Evolutionary conservation across 2,888 invertebrate genomes (phyloP).

Genomic region (Mythimna loreyi): DNA sequence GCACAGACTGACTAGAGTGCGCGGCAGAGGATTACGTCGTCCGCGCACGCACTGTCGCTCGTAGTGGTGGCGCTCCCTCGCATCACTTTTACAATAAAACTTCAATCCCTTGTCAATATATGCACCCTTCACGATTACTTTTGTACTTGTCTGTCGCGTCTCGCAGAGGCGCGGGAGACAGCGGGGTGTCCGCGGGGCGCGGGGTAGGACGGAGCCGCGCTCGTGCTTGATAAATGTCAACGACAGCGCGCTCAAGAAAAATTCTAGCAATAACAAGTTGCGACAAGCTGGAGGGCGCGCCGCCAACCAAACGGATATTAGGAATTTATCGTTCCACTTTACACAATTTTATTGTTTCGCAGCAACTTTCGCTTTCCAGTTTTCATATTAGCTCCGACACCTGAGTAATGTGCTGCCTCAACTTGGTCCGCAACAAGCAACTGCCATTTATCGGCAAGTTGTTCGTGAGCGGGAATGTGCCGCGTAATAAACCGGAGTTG

Average conservation of each 20-base stretch:
- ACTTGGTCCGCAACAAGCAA: constrained; percentile 13
- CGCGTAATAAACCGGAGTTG: constrained; percentile 7
- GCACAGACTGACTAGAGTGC: background rate
- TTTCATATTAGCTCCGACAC: constrained; percentile 41
- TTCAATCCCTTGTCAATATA: constrained; percentile 1
- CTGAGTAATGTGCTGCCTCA: constrained; percentile 44
- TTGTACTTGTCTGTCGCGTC: constrained; percentile 9
- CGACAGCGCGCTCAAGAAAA: constrained; percentile 47
- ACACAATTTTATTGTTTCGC: constrained; percentile 58
- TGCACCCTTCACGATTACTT: constrained; percentile 34
- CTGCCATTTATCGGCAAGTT: constrained; percentile 13
- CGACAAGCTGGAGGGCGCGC: constrained; percentile 40
- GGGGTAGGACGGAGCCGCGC: background rate
- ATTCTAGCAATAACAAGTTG: constrained; percentile 60
- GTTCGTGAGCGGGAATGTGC: background rate
- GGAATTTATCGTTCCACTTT: constrained; percentile 61
- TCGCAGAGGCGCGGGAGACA: background rate
- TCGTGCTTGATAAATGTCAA: constrained; percentile 53
- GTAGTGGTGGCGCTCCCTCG: background rate
- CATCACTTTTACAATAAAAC: constrained; percentile 1
- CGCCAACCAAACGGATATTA: constrained; percentile 43
- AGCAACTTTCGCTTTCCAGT: constrained; percentile 50
- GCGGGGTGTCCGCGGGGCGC: background rate
- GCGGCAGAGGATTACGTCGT: background rate
- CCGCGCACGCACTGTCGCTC: background rate